Conservation (phyloP, 2,797 vertebrate genomes). For the Malurus splendens region DNA sequence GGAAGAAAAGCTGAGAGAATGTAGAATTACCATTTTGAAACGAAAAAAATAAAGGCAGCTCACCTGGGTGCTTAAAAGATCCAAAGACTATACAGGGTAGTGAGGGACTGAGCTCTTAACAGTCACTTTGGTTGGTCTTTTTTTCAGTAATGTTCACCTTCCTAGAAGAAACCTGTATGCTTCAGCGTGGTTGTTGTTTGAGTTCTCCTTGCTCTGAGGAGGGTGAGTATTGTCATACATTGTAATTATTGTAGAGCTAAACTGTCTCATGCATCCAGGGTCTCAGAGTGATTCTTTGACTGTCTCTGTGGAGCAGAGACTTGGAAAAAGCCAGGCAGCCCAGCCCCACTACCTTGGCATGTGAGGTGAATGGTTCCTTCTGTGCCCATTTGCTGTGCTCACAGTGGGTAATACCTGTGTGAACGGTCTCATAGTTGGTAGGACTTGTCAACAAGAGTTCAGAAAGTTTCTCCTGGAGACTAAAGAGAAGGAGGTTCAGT, state of each 20-base stretch:
- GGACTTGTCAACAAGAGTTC: background rate
- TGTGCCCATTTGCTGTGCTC: background rate
- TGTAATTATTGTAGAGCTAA: background rate
- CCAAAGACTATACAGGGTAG: background rate
- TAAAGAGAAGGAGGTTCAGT: background rate
- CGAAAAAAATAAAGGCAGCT: background rate
- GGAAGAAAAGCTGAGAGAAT: background rate
- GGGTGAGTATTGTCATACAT: background rate
- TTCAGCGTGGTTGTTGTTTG: background rate
- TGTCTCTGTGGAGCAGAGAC: background rate
- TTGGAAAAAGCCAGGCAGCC: background rate
- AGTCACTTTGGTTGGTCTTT: background rate
- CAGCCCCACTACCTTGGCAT: rapidly evolving
- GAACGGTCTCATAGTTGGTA: background rate
- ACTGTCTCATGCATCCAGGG: background rate
- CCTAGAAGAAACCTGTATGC: background rate
- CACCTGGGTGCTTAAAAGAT: background rate
- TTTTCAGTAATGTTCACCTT: background rate
- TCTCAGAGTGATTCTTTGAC: background rate
- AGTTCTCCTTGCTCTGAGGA: background rate
- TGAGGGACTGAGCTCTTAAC: background rate
- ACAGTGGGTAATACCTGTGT: rapidly evolving
- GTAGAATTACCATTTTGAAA: background rate
- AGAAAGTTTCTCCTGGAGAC: background rate
- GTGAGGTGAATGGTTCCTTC: background rate